phyloP scores from a whole-genome alignment of 2,113 vertebrate genomes.

The Taxidea taxus region DNA sequence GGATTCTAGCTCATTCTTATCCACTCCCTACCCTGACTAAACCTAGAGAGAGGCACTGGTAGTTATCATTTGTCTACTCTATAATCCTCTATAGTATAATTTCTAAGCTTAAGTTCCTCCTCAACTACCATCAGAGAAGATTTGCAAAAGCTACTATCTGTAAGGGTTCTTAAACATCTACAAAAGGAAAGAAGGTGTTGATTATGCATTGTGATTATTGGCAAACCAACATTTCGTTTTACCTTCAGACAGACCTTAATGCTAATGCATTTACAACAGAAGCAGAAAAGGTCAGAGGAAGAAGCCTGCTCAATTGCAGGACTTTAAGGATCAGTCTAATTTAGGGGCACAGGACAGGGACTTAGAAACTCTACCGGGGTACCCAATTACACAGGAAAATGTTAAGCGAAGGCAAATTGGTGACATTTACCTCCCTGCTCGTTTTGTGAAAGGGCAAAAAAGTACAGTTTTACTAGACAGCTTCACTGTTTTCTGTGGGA shows the following conservation, averaged over 20 bases:
- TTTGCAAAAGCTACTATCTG: background rate
- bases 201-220: background rate
- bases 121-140: background rate
- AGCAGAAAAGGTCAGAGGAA: conserved; percentile 51
- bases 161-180: background rate
- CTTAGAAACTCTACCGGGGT: background rate
- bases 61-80: background rate
- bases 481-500: background rate
- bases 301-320: background rate
- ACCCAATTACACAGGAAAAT: conserved; percentile 63
- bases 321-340: conserved; percentile 43
- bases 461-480: background rate
- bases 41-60: background rate
- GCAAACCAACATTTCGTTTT: background rate
- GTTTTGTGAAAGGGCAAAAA: conserved; percentile 64
- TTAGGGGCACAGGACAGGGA: conserved; percentile 29
- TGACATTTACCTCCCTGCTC: conserved; percentile 68
- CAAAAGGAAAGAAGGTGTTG: background rate
- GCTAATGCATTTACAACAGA: conserved; percentile 48
- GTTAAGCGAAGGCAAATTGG: conserved; percentile 63
- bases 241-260: background rate
- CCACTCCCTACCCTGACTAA: background rate
- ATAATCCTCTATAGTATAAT: background rate
- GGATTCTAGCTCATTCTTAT: background rate
- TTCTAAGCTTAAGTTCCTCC: background rate